phyloP scores from a whole-genome alignment of 2,797 vertebrate species.

The Phrynocephalus guinanensis region DNA sequence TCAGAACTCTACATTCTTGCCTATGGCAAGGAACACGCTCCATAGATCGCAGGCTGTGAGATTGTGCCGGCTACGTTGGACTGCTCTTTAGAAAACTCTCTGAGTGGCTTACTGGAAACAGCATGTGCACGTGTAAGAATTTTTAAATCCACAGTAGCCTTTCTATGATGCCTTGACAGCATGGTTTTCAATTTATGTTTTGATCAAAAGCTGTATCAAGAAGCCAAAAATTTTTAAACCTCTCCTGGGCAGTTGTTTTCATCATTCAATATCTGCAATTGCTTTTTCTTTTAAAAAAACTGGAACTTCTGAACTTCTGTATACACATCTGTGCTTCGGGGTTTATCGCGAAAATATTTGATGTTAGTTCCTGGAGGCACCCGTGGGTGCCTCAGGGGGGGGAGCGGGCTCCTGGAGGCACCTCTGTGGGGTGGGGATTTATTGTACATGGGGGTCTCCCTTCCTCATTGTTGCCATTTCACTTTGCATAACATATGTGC shows the following conservation, averaged over 20 bases:
- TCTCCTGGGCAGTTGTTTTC: neutral
- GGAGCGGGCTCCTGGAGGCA: too few relatives aligned
- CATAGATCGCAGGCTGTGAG: neutral
- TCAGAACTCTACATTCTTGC: constrained; percentile 2
- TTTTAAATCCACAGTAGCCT: neutral
- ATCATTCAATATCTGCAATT: neutral
- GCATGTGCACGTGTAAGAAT: neutral
- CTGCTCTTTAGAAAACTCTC: constrained; percentile 1
- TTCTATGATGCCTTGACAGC: neutral
- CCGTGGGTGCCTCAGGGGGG: too few relatives aligned
- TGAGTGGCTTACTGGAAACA: neutral
- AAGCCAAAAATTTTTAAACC: neutral
- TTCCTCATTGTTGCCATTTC: too few relatives aligned
- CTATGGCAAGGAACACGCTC: neutral
- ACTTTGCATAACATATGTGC: too few relatives aligned
- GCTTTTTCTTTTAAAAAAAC: neutral
- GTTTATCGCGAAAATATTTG: too few relatives aligned
- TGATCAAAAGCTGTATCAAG: neutral
- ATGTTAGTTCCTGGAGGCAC: neutral
- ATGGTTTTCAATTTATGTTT: neutral
- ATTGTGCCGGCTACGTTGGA: neutral
- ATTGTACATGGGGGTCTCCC: too few relatives aligned
- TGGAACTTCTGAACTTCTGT: neutral
- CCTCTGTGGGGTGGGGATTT: too few relatives aligned
- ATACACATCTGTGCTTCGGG: neutral